phyloP scores from a whole-genome alignment of 2,888 invertebrate species.

The Beris chalybata region DNA sequence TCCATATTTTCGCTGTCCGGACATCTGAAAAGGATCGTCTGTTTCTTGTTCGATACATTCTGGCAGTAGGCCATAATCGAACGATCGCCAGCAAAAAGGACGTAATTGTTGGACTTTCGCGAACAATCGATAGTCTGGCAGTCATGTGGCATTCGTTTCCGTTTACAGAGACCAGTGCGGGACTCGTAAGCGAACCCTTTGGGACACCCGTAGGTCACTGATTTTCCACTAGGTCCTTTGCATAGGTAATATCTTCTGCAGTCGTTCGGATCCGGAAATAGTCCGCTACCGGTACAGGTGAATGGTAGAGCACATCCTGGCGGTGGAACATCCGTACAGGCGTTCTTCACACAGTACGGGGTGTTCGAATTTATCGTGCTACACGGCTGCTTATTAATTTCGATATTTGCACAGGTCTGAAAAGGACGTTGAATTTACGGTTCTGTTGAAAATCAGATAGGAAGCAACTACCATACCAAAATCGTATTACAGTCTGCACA shows the following conservation, averaged over 20 bases:
- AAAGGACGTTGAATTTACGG: neutral
- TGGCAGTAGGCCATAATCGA: conserved; percentile 22
- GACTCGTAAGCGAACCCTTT: conserved; percentile 32
- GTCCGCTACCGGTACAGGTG: conserved; percentile 56
- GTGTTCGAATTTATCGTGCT: conserved; percentile 2
- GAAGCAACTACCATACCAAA: conserved; percentile 7
- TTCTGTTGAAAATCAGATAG: neutral
- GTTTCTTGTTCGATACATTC: neutral
- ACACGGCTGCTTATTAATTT: conserved; percentile 11
- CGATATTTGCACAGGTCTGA: conserved; percentile 8
- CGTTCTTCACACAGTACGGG: conserved; percentile 23
- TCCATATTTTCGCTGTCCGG: conserved; percentile 21
- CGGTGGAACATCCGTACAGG: neutral
- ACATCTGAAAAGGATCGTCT: conserved; percentile 22
- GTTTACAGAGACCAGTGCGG: conserved; percentile 20
- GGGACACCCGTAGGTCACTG: conserved; percentile 31
- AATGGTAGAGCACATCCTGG: too few relatives aligned
- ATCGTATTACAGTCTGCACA: conserved; percentile 26
- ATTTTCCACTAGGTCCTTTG: neutral
- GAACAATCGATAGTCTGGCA: conserved; percentile 34
- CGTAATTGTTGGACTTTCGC: conserved; percentile 6
- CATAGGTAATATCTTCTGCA: conserved; percentile 37
- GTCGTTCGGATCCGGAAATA: conserved; percentile 33
- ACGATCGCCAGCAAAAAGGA: conserved; percentile 17
- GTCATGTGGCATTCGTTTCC: neutral